phyloP scores from a whole-genome alignment of 1,140 invertebrate species.

The Saccostrea glomerata region DNA sequence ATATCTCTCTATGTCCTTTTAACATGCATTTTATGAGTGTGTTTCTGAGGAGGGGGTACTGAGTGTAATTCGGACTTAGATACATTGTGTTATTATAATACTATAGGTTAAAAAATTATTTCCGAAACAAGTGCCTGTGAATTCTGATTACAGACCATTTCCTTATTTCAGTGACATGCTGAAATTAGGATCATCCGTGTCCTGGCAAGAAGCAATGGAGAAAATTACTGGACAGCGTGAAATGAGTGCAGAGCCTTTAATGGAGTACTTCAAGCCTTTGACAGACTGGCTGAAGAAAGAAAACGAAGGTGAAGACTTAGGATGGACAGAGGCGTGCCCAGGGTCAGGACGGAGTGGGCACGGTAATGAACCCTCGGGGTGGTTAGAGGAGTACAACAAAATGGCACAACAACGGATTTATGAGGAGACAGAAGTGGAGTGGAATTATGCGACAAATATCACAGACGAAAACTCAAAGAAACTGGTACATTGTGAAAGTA shows the following conservation, averaged over 20 bases:
- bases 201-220: slow-evolving; percentile 91
- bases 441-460: slow-evolving; percentile 46
- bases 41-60: no score
- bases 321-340: slow-evolving; percentile 51
- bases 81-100: no score
- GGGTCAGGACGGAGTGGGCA: not conserved
- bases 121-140: no score
- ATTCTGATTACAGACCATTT: no score
- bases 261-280: slow-evolving; percentile 81
- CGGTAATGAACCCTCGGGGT: not conserved
- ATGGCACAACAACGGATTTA: slow-evolving; percentile 30
- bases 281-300: slow-evolving; percentile 86
- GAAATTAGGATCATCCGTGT: slow-evolving; percentile 87
- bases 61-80: no score
- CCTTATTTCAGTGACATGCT: slow-evolving; percentile 85
- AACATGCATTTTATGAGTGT: no score
- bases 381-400: slow-evolving; percentile 46
- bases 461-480: slow-evolving; percentile 48
- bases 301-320: slow-evolving; percentile 56
- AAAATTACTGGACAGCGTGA: slow-evolving; percentile 87
- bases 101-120: no score
- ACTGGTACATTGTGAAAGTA: slow-evolving; percentile 7
- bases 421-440: slow-evolving; percentile 19
- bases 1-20: no score
- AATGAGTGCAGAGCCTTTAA: slow-evolving; percentile 85